Conservation (phyloP, 2,113 vertebrate genomes). For the Pteronura brasiliensis region DNA sequence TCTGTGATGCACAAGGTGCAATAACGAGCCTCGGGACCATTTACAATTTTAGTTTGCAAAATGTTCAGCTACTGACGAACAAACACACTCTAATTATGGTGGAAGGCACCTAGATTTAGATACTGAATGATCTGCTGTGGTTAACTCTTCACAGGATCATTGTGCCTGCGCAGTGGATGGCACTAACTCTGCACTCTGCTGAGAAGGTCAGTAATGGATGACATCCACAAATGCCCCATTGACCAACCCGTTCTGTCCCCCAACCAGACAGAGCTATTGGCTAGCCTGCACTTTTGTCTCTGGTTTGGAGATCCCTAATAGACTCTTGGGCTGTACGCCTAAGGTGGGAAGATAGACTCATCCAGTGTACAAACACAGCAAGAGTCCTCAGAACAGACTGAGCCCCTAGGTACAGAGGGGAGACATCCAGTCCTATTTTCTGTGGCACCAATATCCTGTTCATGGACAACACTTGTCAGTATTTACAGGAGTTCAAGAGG, state of each 20-base stretch:
- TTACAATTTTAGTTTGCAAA: slow-evolving; percentile 32
- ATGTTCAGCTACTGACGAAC: slow-evolving; percentile 7
- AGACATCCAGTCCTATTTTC: neutral
- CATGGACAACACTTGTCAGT: slow-evolving; percentile 23
- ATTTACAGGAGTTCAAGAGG: slow-evolving; percentile 30
- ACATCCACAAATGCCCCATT: neutral
- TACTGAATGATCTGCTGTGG: neutral
- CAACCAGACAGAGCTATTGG: neutral
- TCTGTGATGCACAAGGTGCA: neutral
- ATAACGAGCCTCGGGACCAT: neutral
- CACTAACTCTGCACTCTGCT: neutral
- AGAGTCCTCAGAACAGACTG: neutral
- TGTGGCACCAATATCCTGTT: neutral
- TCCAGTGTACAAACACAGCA: neutral
- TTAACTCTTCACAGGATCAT: neutral
- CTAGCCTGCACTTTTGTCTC: neutral
- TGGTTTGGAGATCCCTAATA: neutral
- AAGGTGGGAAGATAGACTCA: neutral
- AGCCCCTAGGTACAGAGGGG: neutral
- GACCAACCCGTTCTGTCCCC: neutral
- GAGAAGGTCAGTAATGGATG: neutral
- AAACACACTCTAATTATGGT: neutral
- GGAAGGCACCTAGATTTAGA: neutral
- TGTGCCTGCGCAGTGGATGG: neutral
- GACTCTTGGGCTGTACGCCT: neutral